Evolutionary conservation across 2,888 invertebrate species (phyloP).

Genomic region (Micoletzkya japonica): DNA sequence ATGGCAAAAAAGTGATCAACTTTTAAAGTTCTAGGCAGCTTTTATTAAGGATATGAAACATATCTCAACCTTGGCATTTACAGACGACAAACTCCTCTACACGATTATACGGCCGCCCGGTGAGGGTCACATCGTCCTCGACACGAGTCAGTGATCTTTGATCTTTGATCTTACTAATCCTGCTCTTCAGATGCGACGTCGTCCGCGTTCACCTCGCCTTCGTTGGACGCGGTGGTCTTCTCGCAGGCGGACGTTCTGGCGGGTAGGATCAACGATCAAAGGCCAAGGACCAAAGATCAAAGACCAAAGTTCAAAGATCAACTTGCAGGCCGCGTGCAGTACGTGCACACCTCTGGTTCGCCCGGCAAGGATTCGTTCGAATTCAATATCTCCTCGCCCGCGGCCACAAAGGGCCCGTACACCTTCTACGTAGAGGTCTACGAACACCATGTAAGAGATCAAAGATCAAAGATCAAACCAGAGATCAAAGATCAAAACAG

Average conservation of each 20-base stretch:
- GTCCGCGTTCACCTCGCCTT: not conserved
- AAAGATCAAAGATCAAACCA: too few species aligned
- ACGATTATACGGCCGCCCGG: constrained; percentile 28
- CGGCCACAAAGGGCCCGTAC: constrained; percentile 38
- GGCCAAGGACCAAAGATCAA: not conserved
- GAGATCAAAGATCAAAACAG: too few species aligned
- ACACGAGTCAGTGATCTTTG: constrained; percentile 26
- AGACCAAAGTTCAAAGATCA: not conserved
- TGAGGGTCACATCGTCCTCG: constrained; percentile 33
- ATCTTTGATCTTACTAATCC: too few species aligned
- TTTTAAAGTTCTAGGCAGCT: too few species aligned
- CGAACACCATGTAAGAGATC: constrained; percentile 32
- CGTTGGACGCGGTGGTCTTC: constrained; percentile 31
- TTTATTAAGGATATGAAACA: too few species aligned
- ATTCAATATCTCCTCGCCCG: constrained; percentile 40
- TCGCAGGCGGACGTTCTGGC: constrained; percentile 31
- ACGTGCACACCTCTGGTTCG: constrained; percentile 34
- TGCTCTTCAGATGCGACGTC: not conserved
- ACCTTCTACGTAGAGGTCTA: constrained; percentile 37
- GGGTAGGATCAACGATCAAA: not conserved
- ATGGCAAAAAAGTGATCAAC: too few species aligned
- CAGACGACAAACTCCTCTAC: constrained; percentile 32
- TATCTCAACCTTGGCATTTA: too few species aligned
- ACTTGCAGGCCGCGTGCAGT: constrained; percentile 35
- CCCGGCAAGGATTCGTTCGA: constrained; percentile 38